A percentile compares a stretch with the other conserved stretches of the same genome.
These are phyloP conservation scores for Parazoanthus swiftii DNA, from an alignment of 92 coral and sea anemone species.

Conservation along the genomic window DNA sequence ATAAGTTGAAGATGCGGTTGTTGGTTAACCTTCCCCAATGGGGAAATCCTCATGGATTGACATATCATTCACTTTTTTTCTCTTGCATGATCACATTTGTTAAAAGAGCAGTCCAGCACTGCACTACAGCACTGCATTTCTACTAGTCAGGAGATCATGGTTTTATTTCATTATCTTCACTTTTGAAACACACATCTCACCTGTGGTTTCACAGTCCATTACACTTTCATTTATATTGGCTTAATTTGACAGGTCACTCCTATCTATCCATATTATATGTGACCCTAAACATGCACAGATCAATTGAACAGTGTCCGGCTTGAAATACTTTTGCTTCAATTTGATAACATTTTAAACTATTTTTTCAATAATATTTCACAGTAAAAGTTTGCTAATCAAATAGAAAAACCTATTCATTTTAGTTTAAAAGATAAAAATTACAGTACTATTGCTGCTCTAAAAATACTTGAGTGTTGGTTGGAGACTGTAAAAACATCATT, in stretches of 20 bases:
- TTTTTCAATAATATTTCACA: constrained; percentile 1
- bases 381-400: constrained; percentile 15
- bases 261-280: constrained; percentile 14
- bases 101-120: constrained; percentile 27
- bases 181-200: constrained; percentile 26
- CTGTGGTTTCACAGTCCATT: constrained; percentile 26
- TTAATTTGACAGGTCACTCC: constrained; percentile 12
- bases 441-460: constrained; percentile 19
- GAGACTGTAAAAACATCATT: constrained; percentile 25
- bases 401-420: not conserved
- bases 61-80: constrained; percentile 10
- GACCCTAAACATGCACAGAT: constrained; percentile 7
- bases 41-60: constrained; percentile 27
- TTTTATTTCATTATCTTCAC: constrained; percentile 21
- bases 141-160: constrained; percentile 27
- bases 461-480: constrained; percentile 17
- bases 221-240: constrained; percentile 20
- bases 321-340: constrained; percentile 20
- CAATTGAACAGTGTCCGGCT: constrained; percentile 4
- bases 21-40: constrained; percentile 24
- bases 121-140: constrained; percentile 27
- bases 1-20: constrained; percentile 20
- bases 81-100: not conserved
- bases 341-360: constrained; percentile 3
- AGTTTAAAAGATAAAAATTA: constrained; percentile 17